A percentile compares a stretch with the other conserved stretches of the same genome.
Conservation (phyloP, 2,113 vertebrate species). For the Semnornis frantzii region DNA sequence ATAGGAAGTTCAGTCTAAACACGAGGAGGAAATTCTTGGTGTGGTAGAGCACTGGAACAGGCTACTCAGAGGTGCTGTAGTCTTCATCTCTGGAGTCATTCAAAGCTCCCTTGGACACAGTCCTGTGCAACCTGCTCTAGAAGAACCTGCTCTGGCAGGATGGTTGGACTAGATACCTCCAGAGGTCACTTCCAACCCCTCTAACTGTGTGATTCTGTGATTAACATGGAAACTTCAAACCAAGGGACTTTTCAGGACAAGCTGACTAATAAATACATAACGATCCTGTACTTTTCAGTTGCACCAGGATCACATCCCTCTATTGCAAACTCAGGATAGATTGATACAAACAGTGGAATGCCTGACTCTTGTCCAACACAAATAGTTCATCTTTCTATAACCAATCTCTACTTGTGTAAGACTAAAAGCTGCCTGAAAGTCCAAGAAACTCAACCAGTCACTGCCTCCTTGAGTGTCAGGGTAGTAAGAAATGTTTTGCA, state of each 20-base stretch:
- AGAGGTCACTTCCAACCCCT: too few species aligned
- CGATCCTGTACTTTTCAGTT: neutral
- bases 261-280: neutral
- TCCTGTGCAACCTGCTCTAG: too few species aligned
- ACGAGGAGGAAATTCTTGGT: too few species aligned
- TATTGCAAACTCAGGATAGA: neutral
- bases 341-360: neutral
- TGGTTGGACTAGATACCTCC: too few species aligned
- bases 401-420: neutral
- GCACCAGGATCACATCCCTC: neutral
- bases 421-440: neutral
- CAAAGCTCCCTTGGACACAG: too few species aligned
- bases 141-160: too few species aligned
- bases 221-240: neutral
- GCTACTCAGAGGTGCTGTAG: too few species aligned
- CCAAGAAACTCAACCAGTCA: neutral
- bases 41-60: too few species aligned
- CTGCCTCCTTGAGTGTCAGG: neutral
- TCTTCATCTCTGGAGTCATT: too few species aligned
- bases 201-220: too few species aligned
- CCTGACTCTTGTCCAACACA: neutral
- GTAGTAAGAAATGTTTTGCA: conserved; percentile 7
- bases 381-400: neutral
- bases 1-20: too few species aligned
- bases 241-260: neutral